phyloP scores from a whole-genome alignment of 2,797 vertebrate genomes.

The Eurystomus glaucurus region DNA sequence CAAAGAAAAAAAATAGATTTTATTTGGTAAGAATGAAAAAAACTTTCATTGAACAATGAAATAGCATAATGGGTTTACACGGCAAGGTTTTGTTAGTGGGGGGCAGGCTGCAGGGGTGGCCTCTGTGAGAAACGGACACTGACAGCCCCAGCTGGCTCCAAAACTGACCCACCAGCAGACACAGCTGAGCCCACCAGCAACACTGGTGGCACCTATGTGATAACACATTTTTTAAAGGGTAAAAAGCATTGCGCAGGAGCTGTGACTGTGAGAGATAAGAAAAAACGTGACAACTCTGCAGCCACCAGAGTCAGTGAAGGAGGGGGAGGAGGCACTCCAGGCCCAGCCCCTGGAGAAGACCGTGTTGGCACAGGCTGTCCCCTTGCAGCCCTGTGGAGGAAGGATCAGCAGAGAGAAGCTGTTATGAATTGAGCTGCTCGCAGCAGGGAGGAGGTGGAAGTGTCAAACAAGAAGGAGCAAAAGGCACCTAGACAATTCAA shows the following conservation, averaged over 20 bases:
- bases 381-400: not conserved
- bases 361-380: not conserved
- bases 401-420: not conserved
- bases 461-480: not conserved
- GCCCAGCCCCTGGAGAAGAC: not conserved
- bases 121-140: not conserved
- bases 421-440: not conserved
- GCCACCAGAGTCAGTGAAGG: not conserved
- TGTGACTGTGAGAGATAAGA: rapidly evolving
- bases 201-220: rapidly evolving
- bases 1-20: not conserved
- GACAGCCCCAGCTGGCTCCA: not conserved
- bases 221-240: not conserved
- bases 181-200: not conserved
- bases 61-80: not conserved
- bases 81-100: not conserved
- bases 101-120: not conserved
- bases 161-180: rapidly evolving
- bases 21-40: not conserved
- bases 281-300: not conserved
- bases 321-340: not conserved
- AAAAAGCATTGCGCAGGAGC: not conserved
- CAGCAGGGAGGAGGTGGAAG: not conserved
- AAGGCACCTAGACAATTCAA: not conserved
- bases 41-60: not conserved